phyloP scores from a whole-genome alignment of 2,797 vertebrate species.

The Carduelis carduelis region DNA sequence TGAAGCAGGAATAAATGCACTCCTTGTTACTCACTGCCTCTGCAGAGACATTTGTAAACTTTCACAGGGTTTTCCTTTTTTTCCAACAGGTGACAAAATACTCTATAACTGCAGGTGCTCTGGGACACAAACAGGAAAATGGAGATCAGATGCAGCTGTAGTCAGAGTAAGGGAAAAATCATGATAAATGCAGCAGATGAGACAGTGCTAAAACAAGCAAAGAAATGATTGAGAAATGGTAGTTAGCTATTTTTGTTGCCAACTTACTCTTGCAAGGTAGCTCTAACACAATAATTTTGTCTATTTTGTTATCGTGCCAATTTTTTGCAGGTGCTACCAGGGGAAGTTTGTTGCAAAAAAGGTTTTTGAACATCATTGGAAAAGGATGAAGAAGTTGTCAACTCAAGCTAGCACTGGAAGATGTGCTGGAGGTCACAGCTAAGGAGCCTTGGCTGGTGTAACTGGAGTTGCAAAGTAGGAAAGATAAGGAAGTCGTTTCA shows the following conservation, averaged over 20 bases:
- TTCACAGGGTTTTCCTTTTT: neutral
- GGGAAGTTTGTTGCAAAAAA: neutral
- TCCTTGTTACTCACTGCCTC: neutral
- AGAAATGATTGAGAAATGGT: neutral
- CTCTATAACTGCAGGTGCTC: neutral
- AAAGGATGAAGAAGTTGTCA: neutral
- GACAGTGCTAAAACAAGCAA: neutral
- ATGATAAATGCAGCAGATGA: neutral
- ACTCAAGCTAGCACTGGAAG: neutral
- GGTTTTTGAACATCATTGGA: neutral
- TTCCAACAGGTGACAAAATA: constrained; percentile 23
- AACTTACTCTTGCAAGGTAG: neutral
- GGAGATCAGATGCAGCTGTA: constrained; percentile 3
- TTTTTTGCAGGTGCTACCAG: neutral
- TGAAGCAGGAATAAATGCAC: constrained; percentile 5
- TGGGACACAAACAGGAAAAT: constrained; percentile 19
- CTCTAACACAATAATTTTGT: neutral
- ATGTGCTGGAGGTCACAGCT: neutral
- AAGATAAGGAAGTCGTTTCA: neutral
- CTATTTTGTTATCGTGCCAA: neutral
- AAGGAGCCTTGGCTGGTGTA: neutral
- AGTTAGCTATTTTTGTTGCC: neutral
- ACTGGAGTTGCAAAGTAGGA: neutral
- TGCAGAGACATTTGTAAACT: neutral
- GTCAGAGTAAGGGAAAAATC: neutral